Evolutionary conservation across 2,113 vertebrate species (phyloP), one percentile per base, ranked within the genome.

Genomic region (Telmatochromis sp.): DNA sequence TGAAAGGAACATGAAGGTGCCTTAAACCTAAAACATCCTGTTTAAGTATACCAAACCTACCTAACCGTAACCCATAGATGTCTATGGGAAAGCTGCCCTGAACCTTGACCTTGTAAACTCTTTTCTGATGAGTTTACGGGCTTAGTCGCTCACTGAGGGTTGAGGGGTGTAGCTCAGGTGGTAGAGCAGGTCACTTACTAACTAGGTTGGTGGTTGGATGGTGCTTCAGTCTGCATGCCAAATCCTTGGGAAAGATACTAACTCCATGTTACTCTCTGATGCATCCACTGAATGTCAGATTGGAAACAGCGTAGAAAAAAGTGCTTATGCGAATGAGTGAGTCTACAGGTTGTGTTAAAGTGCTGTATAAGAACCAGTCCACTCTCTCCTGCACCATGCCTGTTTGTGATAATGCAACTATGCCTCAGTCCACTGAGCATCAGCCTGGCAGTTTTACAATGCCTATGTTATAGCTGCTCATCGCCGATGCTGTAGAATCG

Each of bases 391-490:
- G 28, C 15, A 60, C 57, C 57, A 60, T 60, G 28, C 57, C 57
- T 60, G 57, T 60, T 1, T 1, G 55, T 58, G 13, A 28, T 58
- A 58, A 58, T 28, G 13, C 3, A 57, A 0, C 55, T 58, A 58
- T 58, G 8, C 5, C 26, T 60, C 26, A 60, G 57, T 60, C 3
- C 14, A 31, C 23, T 57, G 23, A 57, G 55, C 0, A 57, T 57
- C 55, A 58, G 3, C 0, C 7, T 58, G 55, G 55, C 0, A 58
- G 55, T 28, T 58, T 58, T 28, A 28, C 0, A 57, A 0, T 57
- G 3, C 55, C 1, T 0, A 15, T 28, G 23, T 28, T 28, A 57
- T 57, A 57, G 55, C 23, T 57, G 55, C 3, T 57, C 23, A 57
- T 28, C 0, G 4, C 55, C 3, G 4, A 28, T 57, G 23, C 23